These are phyloP conservation scores for Eupithecia tripunctaria DNA, from an alignment of 2,888 invertebrate genomes.

Conservation along the genomic window DNA sequence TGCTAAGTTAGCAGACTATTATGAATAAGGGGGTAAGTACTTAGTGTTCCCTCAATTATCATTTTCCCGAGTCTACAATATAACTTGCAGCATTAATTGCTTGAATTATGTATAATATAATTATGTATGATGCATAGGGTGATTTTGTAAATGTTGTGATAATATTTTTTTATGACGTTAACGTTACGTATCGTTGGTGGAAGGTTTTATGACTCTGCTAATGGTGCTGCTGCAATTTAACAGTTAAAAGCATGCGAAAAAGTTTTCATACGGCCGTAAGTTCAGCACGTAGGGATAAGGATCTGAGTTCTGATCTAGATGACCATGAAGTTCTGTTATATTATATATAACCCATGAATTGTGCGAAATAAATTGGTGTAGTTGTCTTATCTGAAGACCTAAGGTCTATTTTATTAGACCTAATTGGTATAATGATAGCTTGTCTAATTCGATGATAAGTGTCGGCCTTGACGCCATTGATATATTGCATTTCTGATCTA, in stretches of 20 bases:
- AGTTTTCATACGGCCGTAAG: not conserved
- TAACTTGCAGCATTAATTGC: not conserved
- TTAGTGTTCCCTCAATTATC: too few species aligned
- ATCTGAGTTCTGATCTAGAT: not conserved
- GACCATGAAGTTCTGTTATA: not conserved
- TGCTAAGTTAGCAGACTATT: too few species aligned
- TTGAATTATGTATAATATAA: not conserved
- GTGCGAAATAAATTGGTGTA: slow-evolving; percentile 17
- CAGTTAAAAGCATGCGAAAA: not conserved
- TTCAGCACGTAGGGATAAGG: too few species aligned
- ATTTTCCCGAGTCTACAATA: not conserved
- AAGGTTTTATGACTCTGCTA: not conserved
- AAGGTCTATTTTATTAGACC: slow-evolving; percentile 18
- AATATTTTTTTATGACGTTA: not conserved
- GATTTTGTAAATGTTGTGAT: not conserved
- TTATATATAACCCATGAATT: not conserved
- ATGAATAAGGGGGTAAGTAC: too few species aligned
- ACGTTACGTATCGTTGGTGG: not conserved
- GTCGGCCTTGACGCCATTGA: slow-evolving; percentile 16
- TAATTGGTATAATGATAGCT: slow-evolving; percentile 23
- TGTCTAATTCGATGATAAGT: slow-evolving; percentile 22
- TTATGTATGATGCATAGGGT: not conserved
- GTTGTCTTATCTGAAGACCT: slow-evolving; percentile 18
- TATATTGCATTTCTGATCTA: slow-evolving; percentile 6
- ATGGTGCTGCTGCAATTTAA: not conserved